Evolutionary conservation across 2,797 vertebrate genomes (phyloP), one percentile per base, ranked within the genome.

Genomic region (Antennarius maculatus): DNA sequence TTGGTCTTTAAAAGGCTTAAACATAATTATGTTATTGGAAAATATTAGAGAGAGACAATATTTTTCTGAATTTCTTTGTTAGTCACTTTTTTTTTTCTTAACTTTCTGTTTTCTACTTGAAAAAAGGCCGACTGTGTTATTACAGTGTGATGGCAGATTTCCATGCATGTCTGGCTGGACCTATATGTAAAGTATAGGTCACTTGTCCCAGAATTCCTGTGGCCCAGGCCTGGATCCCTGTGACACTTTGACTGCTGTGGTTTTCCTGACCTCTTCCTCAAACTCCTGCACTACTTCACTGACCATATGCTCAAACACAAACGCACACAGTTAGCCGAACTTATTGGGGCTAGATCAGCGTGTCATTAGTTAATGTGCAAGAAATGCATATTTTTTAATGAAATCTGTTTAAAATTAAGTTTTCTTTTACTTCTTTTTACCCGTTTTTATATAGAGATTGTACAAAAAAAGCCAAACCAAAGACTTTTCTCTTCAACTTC

Each of bases 131-230:
- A 85, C 81, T 75, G 79, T 91, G 61, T 90, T 62, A 91, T 92
- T 92, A 91, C 79, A 81, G 48, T 54, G 80, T 55, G 81, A 89
- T 79, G 85, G 71, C 48, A 50, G 78, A 78, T 75, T 69, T 63
- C 56, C 65, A 77, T 85, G 83, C 76, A 82, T 28, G 81, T 54
- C 79, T 80, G 76, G 76, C 80, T 62, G 69, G 76, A 78, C 74
- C 15, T 83, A 52, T 77, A 81, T 62, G 72, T 77, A 91, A 92
- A 92, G 88, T 89, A 91, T 91, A 92, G 91, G 88, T 92, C 91
- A 87, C 88, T 88, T 82, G 84, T 91, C 86, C 89, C 88, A 87
- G 87, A 88, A 92, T 92, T 92, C 91, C 84, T 91, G 90, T 66
- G 90, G 88, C 73, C 17, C 2, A 34, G 72, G 75, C 71, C 82